Base-by-base conservation (phyloP, 2,797 vertebrate species). In the Gephyroberyx darwinii region DNA sequence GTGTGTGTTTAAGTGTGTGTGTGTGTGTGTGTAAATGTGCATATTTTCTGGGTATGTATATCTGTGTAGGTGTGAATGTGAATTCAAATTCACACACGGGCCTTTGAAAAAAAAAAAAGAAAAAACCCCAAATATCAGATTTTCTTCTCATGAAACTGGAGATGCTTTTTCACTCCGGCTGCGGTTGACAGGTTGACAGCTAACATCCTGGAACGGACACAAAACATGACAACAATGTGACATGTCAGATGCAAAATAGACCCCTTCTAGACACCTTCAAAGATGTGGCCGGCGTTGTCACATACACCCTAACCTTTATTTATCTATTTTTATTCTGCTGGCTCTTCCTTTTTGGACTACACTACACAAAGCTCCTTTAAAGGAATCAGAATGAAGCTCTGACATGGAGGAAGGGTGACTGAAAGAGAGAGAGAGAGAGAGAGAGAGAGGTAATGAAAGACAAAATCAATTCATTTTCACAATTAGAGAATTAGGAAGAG, bases 151-250 rank as follows among this genome's bases (percentile, higher is more conserved):
- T 55, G 68, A 80, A 66, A 86, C 48, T 16, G 14, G 73, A 75
- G 60, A 63, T 52, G 22, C 78, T 76, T 84, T 78, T 69, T 31
- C 47, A 2, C 67, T 59, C 31, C 17, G 35, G 73, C 75, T 43
- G 74, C 61, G 0, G 69, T 43, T 69, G 81, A 83, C 78, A 83
- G 84, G 74, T 53, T 45, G 74, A 58, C 66, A 8, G 71, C 65
- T 45, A 59, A 68, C 66, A 69, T 50, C 31, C 55, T 67, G 69
- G 59, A 65, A 16, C 55, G 66, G 70, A 81, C 53, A 71, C 72
- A 71, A 81, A 82, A 83, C 79, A 81, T 84, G 84, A 77, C 80
- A 53, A 82, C 72, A 78, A 41, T 71, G 72, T 76, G 74, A 86
- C 75, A 74, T 16, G 19, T 52, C 64, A 61, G 47, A 84, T 84